phyloP scores from a whole-genome alignment of 2,113 vertebrate genomes.

The Poicephalus meyeri region DNA sequence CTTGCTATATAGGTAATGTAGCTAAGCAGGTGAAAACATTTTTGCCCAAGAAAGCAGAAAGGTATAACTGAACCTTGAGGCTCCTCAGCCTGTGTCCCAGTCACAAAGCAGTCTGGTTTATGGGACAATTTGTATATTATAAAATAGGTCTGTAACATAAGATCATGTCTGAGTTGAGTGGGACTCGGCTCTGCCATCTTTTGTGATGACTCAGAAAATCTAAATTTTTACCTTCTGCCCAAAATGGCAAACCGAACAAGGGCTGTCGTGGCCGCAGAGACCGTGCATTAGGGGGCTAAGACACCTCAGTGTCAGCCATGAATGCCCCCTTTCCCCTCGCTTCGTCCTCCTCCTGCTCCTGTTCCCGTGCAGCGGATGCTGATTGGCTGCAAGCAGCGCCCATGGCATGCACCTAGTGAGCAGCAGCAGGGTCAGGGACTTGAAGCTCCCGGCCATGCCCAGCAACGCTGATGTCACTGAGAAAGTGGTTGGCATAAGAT shows the following conservation, averaged over 20 bases:
- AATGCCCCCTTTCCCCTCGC: too few relatives aligned
- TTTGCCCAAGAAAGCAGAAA: background rate
- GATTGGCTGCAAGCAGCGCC: too few relatives aligned
- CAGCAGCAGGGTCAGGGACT: background rate
- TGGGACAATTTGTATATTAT: background rate
- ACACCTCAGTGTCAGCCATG: too few relatives aligned
- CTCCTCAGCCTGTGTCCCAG: background rate
- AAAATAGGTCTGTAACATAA: background rate
- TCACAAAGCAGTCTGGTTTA: background rate
- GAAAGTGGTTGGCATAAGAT: background rate
- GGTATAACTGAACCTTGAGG: background rate
- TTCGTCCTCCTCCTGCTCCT: too few relatives aligned
- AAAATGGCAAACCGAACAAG: too few relatives aligned
- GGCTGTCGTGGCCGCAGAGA: too few relatives aligned
- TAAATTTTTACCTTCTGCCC: too few relatives aligned
- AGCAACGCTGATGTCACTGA: background rate
- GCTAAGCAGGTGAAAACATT: background rate
- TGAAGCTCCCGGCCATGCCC: background rate
- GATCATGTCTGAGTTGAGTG: background rate
- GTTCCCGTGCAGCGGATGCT: accelerated
- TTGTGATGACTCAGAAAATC: too few relatives aligned
- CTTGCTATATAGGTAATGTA: background rate
- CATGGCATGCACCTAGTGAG: background rate
- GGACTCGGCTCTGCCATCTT: too few relatives aligned
- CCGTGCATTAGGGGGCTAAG: too few relatives aligned